Evolutionary conservation across 2,888 invertebrate genomes (phyloP).

Genomic region (Catocala fraxini): DNA sequence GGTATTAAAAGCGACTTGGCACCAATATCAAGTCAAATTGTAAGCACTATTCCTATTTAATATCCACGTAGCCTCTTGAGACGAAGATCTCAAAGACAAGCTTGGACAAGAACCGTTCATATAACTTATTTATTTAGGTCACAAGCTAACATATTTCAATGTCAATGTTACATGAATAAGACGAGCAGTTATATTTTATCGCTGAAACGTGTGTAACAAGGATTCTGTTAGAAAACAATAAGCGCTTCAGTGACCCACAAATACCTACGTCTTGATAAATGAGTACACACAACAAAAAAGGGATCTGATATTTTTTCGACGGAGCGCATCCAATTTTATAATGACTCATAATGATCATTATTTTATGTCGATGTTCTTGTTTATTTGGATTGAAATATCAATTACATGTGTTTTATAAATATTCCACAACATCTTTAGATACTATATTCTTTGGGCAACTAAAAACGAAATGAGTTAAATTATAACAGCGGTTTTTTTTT

Average conservation of each 20-base stretch:
- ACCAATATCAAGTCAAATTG: too few relatives aligned
- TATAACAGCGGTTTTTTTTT: too few relatives aligned
- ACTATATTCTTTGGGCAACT: too few relatives aligned
- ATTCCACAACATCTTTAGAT: too few relatives aligned
- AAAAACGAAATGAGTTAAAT: too few relatives aligned
- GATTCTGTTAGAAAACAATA: neutral
- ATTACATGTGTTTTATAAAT: slow-evolving; percentile 9
- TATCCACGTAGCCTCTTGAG: too few relatives aligned
- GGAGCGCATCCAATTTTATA: slow-evolving; percentile 26
- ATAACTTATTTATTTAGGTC: neutral
- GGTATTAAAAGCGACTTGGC: too few relatives aligned
- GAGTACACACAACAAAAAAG: slow-evolving; percentile 26
- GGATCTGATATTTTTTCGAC: slow-evolving; percentile 23
- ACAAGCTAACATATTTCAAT: too few relatives aligned
- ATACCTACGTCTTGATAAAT: slow-evolving; percentile 19
- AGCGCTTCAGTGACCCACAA: slow-evolving; percentile 17
- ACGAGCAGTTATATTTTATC: neutral
- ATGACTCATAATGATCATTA: slow-evolving; percentile 22
- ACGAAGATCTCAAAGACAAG: too few relatives aligned
- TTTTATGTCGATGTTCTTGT: slow-evolving; percentile 12
- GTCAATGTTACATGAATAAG: neutral
- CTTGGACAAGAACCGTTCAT: neutral
- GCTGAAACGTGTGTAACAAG: neutral
- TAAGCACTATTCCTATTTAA: too few relatives aligned
- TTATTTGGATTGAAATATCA: slow-evolving; percentile 21